Percentiles rank a stretch among this genome's conserved stretches.
These are phyloP conservation scores for Gasteruption jaculator DNA, from an alignment of 2,888 invertebrate genomes.

Conservation along the genomic window DNA sequence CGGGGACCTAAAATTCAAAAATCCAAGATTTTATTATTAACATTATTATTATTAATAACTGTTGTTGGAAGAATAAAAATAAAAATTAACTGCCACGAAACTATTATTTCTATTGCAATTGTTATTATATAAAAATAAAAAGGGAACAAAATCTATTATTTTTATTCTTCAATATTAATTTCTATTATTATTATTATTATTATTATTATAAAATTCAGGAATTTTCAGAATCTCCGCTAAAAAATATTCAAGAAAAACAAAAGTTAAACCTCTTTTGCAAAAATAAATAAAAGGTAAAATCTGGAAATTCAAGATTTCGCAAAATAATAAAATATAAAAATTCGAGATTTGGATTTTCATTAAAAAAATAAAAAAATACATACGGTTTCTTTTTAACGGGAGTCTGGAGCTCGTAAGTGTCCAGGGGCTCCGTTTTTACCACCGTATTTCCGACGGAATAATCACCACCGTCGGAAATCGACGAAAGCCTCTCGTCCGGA, in stretches of 20 bases:
- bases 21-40: not conserved
- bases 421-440: constrained; percentile 42
- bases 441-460: constrained; percentile 26
- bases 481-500: too few relatives aligned
- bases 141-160: too few relatives aligned
- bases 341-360: not conserved
- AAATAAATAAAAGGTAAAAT: too few relatives aligned
- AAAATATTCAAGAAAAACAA: too few relatives aligned
- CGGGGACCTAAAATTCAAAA: constrained; percentile 32
- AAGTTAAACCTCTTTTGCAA: too few relatives aligned
- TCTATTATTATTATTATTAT: too few relatives aligned
- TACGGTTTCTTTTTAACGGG: constrained; percentile 35
- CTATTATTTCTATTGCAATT: not conserved
- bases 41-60: not conserved
- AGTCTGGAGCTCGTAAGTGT: constrained; percentile 32
- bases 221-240: too few relatives aligned
- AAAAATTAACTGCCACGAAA: constrained; percentile 3
- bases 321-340: constrained; percentile 4
- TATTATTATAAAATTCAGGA: too few relatives aligned
- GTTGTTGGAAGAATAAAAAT: too few relatives aligned
- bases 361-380: constrained; percentile 3
- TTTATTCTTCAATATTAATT: too few relatives aligned
- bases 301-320: too few relatives aligned
- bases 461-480: constrained; percentile 39
- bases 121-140: too few relatives aligned